Conservation (phyloP, 2,113 vertebrate species). For the Noturus placidus region DNA sequence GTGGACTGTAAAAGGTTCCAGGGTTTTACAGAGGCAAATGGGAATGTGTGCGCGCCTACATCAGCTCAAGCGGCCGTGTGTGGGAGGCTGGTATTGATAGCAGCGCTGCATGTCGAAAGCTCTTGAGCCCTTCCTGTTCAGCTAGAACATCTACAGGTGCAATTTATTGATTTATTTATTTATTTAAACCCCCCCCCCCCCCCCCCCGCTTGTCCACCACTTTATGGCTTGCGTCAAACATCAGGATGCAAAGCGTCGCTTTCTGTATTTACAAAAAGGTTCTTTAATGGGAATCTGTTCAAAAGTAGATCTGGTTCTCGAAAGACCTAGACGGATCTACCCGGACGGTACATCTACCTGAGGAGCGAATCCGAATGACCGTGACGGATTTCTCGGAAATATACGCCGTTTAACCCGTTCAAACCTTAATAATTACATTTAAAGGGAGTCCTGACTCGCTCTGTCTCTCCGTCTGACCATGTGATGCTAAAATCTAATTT, state of each 20-base stretch:
- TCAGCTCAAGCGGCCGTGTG: slow-evolving; percentile 39
- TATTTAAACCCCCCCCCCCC: no score
- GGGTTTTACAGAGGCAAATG: slow-evolving; percentile 36
- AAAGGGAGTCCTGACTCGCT: not conserved
- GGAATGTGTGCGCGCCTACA: slow-evolving; percentile 38
- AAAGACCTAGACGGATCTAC: not conserved
- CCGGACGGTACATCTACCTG: no score
- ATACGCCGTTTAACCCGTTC: not conserved
- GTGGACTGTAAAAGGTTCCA: slow-evolving; percentile 38
- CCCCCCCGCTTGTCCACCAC: no score
- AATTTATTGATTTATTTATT: no score
- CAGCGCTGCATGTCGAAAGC: slow-evolving; percentile 40
- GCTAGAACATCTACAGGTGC: slow-evolving; percentile 27
- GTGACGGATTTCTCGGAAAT: not conserved
- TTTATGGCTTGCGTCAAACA: not conserved
- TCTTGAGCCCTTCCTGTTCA: slow-evolving; percentile 28
- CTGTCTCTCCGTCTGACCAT: not conserved
- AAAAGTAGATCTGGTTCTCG: not conserved
- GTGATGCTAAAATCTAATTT: slow-evolving; percentile 29
- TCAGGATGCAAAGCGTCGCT: not conserved
- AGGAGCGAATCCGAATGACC: no score
- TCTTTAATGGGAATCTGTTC: not conserved
- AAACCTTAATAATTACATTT: not conserved
- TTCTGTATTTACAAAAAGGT: not conserved
- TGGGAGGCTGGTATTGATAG: slow-evolving; percentile 53